Base-by-base conservation (phyloP, 1,140 invertebrate genomes). In the Zaprionus africanus region DNA sequence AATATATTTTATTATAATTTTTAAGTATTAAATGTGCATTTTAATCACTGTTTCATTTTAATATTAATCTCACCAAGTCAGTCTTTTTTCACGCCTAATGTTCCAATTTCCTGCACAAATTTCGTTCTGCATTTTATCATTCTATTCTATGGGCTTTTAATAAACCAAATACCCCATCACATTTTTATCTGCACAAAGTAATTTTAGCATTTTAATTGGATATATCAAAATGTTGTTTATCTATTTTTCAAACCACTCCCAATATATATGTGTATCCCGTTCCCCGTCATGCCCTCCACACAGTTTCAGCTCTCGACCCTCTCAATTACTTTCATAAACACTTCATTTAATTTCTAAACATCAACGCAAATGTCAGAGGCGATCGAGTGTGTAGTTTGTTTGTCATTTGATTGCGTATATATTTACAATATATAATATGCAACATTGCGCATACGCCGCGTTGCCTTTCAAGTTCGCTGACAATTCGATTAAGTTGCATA, bases 401-500 rank as follows among this genome's bases (percentile, higher is more conserved):
- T 60, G 34, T 53, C 43, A 41, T 38, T 56, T 67, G 28, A 59
- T 51, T 24, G 12, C 24, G 24, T 24, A n/a, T 7, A 51, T 22
- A 22, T 22, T 1, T 22, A 22, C 22, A 22, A 2, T 22, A 22
- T 22, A 11, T 3, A 31, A 7, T 12, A 5, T 5, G 24, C 17
- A 57, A 59, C 31, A 75, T 83, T 63, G 46, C 61, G 66, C 43
- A 87, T 78, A 78, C 73, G 84, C 41, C 9, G 22, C 61, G 46
- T 74, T 67, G 66, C 38, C 19, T 67, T 59, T 70, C 34, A 61
- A 67, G 73, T 22, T 28, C 65, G 77, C 60, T 90, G 85, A 82
- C 85, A 88, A 88, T 88, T 88, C 85, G 85, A 88, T 88, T 88
- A 88, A 90, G 85, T 90, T 76, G 68, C 76, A 72, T 81, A 86